Conservation (phyloP, 23 tunicate genomes). For the Ciona savignyi region DNA sequence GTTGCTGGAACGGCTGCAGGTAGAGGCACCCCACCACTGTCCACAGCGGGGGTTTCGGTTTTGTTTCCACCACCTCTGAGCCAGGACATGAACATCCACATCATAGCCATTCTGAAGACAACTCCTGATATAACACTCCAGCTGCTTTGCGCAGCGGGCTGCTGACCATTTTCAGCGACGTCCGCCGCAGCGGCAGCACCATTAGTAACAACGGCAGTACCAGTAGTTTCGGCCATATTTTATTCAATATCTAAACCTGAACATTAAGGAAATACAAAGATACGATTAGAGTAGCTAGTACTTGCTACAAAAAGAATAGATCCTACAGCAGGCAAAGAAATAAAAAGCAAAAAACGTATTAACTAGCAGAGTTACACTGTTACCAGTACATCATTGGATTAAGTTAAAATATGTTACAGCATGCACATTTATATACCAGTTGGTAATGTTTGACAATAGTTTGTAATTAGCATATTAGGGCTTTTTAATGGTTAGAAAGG, state of each 20-base stretch:
- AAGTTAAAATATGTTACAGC: not conserved
- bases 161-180: not conserved
- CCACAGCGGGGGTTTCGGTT: conserved; percentile 1
- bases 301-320: not conserved
- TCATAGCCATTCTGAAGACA: conserved; percentile 62
- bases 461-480: too few relatives aligned
- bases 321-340: not conserved
- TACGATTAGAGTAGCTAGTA: not conserved
- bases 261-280: not conserved
- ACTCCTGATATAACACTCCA: conserved; percentile 65
- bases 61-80: conserved; percentile 87
- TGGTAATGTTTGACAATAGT: too few relatives aligned
- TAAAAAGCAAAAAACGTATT: not conserved
- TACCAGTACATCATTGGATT: not conserved
- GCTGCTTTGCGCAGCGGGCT: conserved; percentile 37
- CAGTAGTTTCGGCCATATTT: not conserved
- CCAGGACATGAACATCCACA: conserved; percentile 99
- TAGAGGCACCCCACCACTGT: not conserved
- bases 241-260: not conserved
- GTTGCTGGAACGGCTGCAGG: conserved; percentile 13
- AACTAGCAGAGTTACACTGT: not conserved
- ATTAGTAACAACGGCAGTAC: not conserved
- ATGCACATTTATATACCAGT: too few relatives aligned
- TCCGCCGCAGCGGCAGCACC: not conserved
- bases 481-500: too few relatives aligned